Evolutionary conservation across 2,113 vertebrate species (phyloP).

Genomic region (Nipponia nippon): DNA sequence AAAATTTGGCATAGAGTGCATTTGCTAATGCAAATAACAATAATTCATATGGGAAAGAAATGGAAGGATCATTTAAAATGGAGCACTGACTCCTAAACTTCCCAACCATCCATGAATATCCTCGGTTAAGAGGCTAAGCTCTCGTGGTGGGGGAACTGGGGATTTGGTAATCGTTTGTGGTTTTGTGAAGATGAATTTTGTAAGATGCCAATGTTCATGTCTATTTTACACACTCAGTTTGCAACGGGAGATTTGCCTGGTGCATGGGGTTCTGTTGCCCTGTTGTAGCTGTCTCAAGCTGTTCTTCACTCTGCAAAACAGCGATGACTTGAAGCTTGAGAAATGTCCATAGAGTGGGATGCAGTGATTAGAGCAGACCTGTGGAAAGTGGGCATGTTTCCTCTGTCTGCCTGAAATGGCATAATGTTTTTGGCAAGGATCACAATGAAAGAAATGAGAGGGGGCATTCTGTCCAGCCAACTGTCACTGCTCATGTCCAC

Average conservation of each 20-base stretch:
- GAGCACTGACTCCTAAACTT: not conserved
- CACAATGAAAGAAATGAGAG: not conserved
- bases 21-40: slow-evolving; percentile 19
- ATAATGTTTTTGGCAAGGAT: not conserved
- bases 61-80: not conserved
- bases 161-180: not conserved
- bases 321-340: not conserved
- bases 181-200: not conserved
- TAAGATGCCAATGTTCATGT: not conserved
- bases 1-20: slow-evolving; percentile 6
- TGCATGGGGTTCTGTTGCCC: not conserved
- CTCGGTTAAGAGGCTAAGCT: not conserved
- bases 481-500: not conserved
- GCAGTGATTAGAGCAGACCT: not conserved
- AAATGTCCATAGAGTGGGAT: not conserved
- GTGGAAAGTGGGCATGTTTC: not conserved
- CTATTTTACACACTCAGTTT: not conserved
- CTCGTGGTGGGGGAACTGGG: fast-evolving
- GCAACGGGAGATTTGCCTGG: not conserved
- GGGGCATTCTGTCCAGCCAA: slow-evolving; percentile 13
- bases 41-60: slow-evolving; percentile 1
- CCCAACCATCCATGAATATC: not conserved
- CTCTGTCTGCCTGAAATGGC: not conserved
- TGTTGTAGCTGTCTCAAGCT: not conserved
- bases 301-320: not conserved